phyloP scores from a whole-genome alignment of 1,140 invertebrate species.

The Dermatophagoides farinae region DNA sequence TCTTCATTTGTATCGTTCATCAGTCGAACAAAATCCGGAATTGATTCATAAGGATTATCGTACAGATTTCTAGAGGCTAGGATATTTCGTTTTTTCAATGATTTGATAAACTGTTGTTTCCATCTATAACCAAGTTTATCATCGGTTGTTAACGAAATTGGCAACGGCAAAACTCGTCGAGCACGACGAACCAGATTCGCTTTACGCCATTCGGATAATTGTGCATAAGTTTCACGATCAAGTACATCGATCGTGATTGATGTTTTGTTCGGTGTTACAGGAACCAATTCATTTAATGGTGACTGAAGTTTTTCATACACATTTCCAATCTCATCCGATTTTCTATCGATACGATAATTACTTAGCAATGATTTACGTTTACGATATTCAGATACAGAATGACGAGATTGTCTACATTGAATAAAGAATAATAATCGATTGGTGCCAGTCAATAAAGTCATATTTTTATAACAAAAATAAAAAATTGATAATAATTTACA shows the following conservation, averaged over 20 bases:
- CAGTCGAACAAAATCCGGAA: background rate
- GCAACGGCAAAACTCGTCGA: constrained; percentile 8
- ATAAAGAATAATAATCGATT: background rate
- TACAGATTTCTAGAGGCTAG: background rate
- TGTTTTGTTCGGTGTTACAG: background rate
- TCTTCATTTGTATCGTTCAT: constrained; percentile 1
- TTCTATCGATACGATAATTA: background rate
- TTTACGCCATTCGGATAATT: constrained; percentile 6
- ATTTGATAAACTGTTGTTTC: constrained; percentile 1
- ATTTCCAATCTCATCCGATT: background rate
- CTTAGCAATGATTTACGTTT: background rate
- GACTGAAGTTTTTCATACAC: background rate
- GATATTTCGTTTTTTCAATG: background rate
- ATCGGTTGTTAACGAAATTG: constrained; percentile 13
- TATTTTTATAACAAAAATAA: background rate
- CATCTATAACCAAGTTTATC: constrained; percentile 7
- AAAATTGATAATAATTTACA: too few relatives aligned
- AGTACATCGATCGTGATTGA: constrained; percentile 6
- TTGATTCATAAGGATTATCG: background rate
- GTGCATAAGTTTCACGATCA: background rate
- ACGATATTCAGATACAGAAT: background rate
- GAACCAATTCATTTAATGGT: background rate
- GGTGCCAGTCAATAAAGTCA: background rate
- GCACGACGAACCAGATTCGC: background rate
- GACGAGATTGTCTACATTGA: background rate